Conservation (phyloP, 2,797 vertebrate species). For the Okamejei kenojei region DNA sequence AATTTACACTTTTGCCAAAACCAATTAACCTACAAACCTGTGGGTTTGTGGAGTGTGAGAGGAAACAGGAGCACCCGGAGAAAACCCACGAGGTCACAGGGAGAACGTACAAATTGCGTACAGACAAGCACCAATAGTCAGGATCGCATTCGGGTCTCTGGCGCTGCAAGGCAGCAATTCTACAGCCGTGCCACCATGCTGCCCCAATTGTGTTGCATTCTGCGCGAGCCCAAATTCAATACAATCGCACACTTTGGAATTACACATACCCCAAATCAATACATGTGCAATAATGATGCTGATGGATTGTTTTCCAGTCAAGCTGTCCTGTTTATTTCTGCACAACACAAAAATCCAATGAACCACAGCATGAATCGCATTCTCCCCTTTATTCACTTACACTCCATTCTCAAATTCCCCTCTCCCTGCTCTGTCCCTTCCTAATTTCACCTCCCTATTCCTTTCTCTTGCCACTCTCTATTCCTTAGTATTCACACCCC, state of each 20-base stretch:
- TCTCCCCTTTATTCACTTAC: no score
- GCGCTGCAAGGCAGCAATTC: no score
- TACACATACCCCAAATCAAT: neutral
- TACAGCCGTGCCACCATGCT: no score
- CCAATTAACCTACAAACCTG: no score
- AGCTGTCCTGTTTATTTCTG: neutral
- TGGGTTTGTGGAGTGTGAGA: no score
- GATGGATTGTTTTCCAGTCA: neutral
- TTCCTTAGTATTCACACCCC: neutral
- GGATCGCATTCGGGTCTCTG: no score
- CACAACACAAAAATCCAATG: neutral
- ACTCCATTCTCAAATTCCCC: fast-evolving
- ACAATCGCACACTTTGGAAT: neutral
- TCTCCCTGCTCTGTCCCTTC: neutral
- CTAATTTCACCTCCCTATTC: neutral
- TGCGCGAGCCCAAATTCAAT: neutral
- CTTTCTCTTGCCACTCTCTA: neutral
- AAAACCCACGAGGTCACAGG: no score
- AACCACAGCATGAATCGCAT: no score
- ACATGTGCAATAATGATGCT: neutral
- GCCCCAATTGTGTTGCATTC: neutral
- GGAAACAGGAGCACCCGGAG: no score
- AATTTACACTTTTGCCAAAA: no score
- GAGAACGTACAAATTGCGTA: no score
- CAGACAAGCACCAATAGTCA: no score